These are phyloP conservation scores for Hycleus cichorii DNA, from an alignment of 1,140 invertebrate species.

Conservation along the genomic window DNA sequence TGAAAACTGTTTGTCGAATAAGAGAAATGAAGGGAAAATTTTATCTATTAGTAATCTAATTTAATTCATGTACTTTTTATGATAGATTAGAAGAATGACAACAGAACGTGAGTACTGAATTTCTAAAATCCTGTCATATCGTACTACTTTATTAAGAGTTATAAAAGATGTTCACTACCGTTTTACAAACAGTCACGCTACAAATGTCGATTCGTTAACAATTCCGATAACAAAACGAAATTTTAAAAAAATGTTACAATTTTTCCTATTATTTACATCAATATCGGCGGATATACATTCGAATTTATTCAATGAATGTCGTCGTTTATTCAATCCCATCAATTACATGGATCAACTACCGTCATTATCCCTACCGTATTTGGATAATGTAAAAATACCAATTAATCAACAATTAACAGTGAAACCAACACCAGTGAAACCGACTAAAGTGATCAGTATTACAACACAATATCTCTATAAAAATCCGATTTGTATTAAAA, in stretches of 20 bases:
- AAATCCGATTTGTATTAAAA: conserved; percentile 36
- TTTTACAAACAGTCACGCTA: conserved; percentile 10
- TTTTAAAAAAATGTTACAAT: conserved; percentile 15
- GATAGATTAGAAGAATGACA: no score
- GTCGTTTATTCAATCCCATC: conserved; percentile 30
- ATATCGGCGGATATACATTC: conserved; percentile 4
- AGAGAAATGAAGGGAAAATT: no score
- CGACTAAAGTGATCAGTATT: conserved; percentile 32
- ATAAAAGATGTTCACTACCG: no score
- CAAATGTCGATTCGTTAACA: conserved; percentile 1
- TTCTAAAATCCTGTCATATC: no score
- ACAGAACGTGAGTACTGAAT: no score
- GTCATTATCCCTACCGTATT: conserved; percentile 32
- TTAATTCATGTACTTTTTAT: no score
- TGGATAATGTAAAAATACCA: conserved; percentile 31
- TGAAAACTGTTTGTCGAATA: no score
- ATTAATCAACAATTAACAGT: conserved; percentile 17
- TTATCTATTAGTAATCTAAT: no score
- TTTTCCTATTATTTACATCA: conserved; percentile 12
- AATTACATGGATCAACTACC: conserved; percentile 34
- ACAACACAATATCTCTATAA: conserved; percentile 34
- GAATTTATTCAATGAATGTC: conserved; percentile 23
- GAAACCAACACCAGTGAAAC: conserved; percentile 26
- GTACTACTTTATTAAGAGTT: no score
- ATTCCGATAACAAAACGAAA: not conserved